phyloP scores from a whole-genome alignment of 2,113 vertebrate genomes.

The Sinocyclocheilus maitianheensis region DNA sequence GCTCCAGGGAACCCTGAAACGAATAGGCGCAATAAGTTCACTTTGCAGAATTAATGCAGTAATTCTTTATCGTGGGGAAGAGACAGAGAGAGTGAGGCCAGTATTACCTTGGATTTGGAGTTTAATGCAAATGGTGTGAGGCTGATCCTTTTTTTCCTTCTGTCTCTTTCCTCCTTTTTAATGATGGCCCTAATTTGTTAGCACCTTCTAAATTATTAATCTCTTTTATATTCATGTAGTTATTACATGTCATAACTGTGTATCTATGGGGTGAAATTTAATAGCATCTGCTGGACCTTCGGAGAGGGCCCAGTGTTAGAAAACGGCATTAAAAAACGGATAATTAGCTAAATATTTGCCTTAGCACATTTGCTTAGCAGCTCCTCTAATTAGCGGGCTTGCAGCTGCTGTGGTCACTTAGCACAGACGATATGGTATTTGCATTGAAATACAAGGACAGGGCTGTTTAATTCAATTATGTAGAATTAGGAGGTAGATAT shows the following conservation, averaged over 20 bases:
- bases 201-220: conserved; percentile 99
- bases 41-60: conserved; percentile 99
- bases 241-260: conserved; percentile 99
- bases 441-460: conserved; percentile 43
- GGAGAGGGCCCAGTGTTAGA: conserved; percentile 88
- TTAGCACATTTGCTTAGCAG: conserved; percentile 82
- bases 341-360: conserved; percentile 99
- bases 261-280: conserved; percentile 99
- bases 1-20: conserved; percentile 95
- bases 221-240: conserved; percentile 99
- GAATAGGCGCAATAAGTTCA: conserved; percentile 99
- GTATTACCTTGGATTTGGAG: conserved; percentile 96
- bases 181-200: conserved; percentile 99
- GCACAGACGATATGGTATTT: conserved; percentile 52
- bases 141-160: conserved; percentile 71
- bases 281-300: conserved; percentile 98
- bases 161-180: conserved; percentile 82
- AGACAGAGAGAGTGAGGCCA: conserved; percentile 59
- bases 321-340: conserved; percentile 97
- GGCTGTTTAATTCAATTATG: conserved; percentile 61
- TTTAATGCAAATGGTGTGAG: conserved; percentile 99
- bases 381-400: conserved; percentile 42
- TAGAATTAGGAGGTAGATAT: conserved; percentile 15
- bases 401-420: conserved; percentile 64
- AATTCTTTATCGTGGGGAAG: conserved; percentile 91